Evolutionary conservation across 2,888 invertebrate species (phyloP).

Genomic region (Sipha maydis): DNA sequence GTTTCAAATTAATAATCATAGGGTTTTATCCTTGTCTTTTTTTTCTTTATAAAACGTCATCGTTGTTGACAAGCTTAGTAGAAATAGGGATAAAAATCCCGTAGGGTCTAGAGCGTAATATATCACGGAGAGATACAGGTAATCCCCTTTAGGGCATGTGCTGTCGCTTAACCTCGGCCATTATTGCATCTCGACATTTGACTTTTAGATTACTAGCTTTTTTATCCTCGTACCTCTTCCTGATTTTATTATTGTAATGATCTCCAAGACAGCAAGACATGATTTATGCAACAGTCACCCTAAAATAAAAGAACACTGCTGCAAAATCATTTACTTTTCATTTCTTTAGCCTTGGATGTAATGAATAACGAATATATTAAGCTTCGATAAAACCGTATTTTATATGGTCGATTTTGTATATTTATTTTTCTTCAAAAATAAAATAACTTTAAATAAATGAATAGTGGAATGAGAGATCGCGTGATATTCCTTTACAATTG

Average conservation of each 20-base stretch:
- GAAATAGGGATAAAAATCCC: conserved; percentile 59
- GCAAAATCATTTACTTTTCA: conserved; percentile 26
- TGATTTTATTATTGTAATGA: conserved; percentile 55
- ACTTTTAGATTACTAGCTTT: conserved; percentile 59
- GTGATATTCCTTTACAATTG: too few relatives aligned
- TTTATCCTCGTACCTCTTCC: conserved; percentile 51
- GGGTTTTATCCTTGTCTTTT: conserved; percentile 35
- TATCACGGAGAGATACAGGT: conserved; percentile 61
- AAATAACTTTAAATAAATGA: neutral
- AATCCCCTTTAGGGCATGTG: conserved; percentile 56
- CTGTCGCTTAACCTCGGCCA: conserved; percentile 62
- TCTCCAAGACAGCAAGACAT: conserved; percentile 44
- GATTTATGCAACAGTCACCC: conserved; percentile 50
- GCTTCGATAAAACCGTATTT: conserved; percentile 15
- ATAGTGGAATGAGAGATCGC: too few relatives aligned
- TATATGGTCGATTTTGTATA: neutral
- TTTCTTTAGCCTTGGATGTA: conserved; percentile 36
- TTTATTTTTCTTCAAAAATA: neutral
- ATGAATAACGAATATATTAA: conserved; percentile 7
- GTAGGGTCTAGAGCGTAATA: conserved; percentile 54
- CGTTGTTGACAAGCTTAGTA: conserved; percentile 57
- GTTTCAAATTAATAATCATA: conserved; percentile 14
- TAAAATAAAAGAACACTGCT: conserved; percentile 39
- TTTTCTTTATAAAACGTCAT: conserved; percentile 50
- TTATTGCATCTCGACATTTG: conserved; percentile 62